These are phyloP conservation scores for Pseudomyrmex dendroicus DNA, from an alignment of 1,140 invertebrate species.

Conservation along the genomic window DNA sequence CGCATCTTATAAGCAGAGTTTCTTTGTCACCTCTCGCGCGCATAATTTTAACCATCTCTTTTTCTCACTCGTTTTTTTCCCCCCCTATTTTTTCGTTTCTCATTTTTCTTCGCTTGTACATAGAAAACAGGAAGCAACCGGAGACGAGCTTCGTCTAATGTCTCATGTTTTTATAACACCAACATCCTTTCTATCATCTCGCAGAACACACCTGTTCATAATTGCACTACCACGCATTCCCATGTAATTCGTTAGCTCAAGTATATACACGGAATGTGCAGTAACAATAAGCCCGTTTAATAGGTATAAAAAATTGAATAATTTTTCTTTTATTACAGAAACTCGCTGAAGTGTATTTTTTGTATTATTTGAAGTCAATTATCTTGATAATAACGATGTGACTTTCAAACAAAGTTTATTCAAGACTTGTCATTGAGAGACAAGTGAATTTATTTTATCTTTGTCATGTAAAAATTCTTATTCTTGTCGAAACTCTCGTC, in stretches of 20 bases:
- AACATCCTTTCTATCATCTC: constrained; percentile 4
- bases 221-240: constrained; percentile 59
- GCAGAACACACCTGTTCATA: constrained; percentile 25
- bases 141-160: neutral
- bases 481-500: no score
- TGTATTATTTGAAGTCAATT: neutral
- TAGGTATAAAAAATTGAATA: neutral
- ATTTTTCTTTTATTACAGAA: neutral
- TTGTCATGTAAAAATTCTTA: no score
- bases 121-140: neutral
- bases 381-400: no score
- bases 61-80: neutral
- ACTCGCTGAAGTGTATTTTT: neutral
- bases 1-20: neutral
- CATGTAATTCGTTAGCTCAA: constrained; percentile 57
- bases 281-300: neutral
- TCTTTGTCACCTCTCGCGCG: neutral
- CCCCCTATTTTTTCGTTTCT: constrained; percentile 21
- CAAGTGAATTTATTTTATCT: neutral
- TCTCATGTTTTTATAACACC: constrained; percentile 19
- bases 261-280: constrained; percentile 6
- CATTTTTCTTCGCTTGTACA: constrained; percentile 15
- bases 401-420: no score
- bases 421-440: neutral
- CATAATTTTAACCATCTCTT: constrained; percentile 13